Conservation (phyloP, 2,888 invertebrate genomes). For the Hemicrepidius hirtus region DNA sequence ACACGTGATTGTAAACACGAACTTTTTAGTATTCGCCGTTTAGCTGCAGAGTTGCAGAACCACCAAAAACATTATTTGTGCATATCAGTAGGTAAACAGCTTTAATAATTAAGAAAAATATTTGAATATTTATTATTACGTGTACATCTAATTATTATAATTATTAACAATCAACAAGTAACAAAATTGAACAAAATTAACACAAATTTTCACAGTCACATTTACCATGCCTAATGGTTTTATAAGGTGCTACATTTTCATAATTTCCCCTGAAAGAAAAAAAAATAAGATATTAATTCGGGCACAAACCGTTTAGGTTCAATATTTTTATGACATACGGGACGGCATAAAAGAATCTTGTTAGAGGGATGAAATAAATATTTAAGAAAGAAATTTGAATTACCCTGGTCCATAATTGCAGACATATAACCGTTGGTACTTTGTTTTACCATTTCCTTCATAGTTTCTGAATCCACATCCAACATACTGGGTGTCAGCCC, state of each 20-base stretch:
- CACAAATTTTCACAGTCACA: conserved; percentile 26
- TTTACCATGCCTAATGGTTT: neutral
- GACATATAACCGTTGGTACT: conserved; percentile 80
- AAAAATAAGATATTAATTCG: neutral
- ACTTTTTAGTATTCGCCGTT: no score
- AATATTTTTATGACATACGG: neutral
- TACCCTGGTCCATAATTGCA: conserved; percentile 91
- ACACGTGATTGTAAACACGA: no score
- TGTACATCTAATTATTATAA: no score
- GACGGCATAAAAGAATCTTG: neutral
- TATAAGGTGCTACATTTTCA: conserved; percentile 8
- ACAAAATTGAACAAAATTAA: neutral
- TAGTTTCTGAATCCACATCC: conserved; percentile 90
- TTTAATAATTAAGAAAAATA: no score
- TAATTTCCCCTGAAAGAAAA: conserved; percentile 30
- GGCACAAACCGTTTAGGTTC: no score
- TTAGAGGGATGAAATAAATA: neutral
- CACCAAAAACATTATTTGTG: no score
- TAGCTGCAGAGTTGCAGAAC: no score
- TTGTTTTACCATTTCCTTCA: conserved; percentile 81
- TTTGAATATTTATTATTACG: no score
- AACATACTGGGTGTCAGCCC: conserved; percentile 86
- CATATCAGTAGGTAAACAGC: no score
- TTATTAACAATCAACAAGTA: no score
- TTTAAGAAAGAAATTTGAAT: conserved; percentile 48